Percentiles rank a stretch among this genome's conserved stretches.
These are phyloP conservation scores for Lepus americanus DNA, from an alignment of 2,113 vertebrate species.

Conservation along the genomic window DNA sequence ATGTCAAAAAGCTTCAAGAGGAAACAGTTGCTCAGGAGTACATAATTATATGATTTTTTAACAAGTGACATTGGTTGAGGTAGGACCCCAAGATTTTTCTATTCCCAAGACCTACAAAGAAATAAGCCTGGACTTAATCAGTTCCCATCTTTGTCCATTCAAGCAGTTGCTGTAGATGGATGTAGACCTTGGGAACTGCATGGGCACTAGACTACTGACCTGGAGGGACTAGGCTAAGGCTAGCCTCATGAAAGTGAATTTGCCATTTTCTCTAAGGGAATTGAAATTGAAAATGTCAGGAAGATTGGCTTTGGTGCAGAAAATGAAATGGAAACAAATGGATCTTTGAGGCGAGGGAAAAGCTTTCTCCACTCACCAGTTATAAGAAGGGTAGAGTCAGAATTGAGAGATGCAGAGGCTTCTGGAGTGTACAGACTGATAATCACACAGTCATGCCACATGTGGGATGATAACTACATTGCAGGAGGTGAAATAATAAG, in stretches of 20 bases:
- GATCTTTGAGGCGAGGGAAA: background rate
- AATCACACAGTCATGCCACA: background rate
- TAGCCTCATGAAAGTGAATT: background rate
- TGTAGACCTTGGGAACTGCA: background rate
- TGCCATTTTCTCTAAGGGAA: background rate
- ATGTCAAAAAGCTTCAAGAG: background rate
- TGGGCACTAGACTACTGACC: background rate
- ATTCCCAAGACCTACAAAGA: background rate
- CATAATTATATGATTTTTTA: background rate
- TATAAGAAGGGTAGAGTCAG: background rate
- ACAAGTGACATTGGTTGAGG: background rate
- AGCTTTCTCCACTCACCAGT: background rate
- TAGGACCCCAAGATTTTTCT: background rate
- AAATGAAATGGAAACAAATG: background rate
- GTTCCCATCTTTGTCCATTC: background rate
- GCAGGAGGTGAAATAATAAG: background rate
- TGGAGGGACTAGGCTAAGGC: background rate
- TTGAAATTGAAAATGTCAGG: background rate
- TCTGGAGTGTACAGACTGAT: background rate
- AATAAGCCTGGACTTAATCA: background rate
- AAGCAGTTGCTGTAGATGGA: background rate
- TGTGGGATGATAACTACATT: accelerated
- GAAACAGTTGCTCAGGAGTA: background rate
- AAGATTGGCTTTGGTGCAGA: background rate
- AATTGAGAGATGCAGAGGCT: background rate